Evolutionary conservation across 2,888 invertebrate species (phyloP).

Genomic region (Agapetus fuscipes): DNA sequence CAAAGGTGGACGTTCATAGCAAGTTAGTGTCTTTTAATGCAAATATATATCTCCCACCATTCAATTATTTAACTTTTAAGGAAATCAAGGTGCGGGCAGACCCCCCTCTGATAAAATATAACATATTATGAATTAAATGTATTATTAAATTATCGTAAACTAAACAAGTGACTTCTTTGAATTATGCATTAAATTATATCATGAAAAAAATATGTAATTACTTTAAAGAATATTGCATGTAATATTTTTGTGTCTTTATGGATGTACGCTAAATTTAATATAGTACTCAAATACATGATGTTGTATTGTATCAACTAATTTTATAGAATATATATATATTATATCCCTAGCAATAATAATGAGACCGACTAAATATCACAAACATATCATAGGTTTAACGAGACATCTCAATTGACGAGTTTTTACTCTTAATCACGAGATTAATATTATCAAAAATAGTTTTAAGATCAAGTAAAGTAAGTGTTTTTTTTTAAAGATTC

Average conservation of each 20-base stretch:
- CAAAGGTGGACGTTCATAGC: too few relatives aligned
- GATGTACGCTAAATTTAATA: too few relatives aligned
- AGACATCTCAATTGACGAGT: constrained; percentile 1
- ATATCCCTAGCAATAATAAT: too few relatives aligned
- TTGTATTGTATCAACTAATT: too few relatives aligned
- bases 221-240: too few relatives aligned
- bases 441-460: too few relatives aligned
- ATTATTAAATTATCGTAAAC: neutral
- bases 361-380: constrained; percentile 20
- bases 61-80: constrained; percentile 21
- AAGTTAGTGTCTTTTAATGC: constrained; percentile 8
- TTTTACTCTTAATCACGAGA: too few relatives aligned
- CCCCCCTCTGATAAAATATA: neutral
- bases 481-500: too few relatives aligned
- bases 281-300: too few relatives aligned
- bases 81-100: neutral
- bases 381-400: constrained; percentile 13
- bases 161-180: neutral
- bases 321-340: too few relatives aligned
- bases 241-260: neutral
- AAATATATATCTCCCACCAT: constrained; percentile 21
- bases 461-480: too few relatives aligned
- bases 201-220: neutral
- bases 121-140: neutral
- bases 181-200: neutral